These are phyloP conservation scores for Macrophya alboannulata DNA, from an alignment of 2,888 invertebrate species.

Conservation along the genomic window DNA sequence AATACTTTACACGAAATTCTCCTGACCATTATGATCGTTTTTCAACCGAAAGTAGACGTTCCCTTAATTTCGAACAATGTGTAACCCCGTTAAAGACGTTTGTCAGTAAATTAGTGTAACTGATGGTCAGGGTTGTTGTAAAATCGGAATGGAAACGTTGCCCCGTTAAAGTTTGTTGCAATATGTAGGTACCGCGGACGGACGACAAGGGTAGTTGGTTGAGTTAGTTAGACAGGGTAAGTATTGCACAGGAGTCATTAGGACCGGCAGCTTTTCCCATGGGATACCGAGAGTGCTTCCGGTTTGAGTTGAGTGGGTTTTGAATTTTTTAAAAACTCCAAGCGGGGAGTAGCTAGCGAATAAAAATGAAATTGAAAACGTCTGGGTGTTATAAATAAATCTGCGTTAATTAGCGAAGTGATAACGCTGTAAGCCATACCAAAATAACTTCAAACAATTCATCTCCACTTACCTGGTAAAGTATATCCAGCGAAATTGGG, in stretches of 20 bases:
- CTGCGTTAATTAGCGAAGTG: not conserved
- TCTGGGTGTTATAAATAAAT: conserved; percentile 62
- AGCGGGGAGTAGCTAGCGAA: conserved; percentile 12
- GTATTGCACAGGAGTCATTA: conserved; percentile 54
- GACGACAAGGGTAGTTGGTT: conserved; percentile 11
- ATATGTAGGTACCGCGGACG: not conserved
- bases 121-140: not conserved
- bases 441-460: not conserved
- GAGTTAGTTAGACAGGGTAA: conserved; percentile 45
- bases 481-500: conserved; percentile 98
- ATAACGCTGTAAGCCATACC: not conserved
- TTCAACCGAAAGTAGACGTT: not conserved
- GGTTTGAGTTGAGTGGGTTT: conserved; percentile 74
- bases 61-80: not conserved
- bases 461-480: conserved; percentile 89
- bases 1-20: not conserved
- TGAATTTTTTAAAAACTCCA: conserved; percentile 73
- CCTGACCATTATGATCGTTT: not conserved
- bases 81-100: not conserved
- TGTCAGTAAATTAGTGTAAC: not conserved
- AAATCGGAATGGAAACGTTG: not conserved
- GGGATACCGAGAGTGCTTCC: conserved; percentile 68
- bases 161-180: not conserved
- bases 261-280: conserved; percentile 32
- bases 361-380: conserved; percentile 61